phyloP scores from a whole-genome alignment of 2,797 vertebrate species.

The Ammospiza maritima region DNA sequence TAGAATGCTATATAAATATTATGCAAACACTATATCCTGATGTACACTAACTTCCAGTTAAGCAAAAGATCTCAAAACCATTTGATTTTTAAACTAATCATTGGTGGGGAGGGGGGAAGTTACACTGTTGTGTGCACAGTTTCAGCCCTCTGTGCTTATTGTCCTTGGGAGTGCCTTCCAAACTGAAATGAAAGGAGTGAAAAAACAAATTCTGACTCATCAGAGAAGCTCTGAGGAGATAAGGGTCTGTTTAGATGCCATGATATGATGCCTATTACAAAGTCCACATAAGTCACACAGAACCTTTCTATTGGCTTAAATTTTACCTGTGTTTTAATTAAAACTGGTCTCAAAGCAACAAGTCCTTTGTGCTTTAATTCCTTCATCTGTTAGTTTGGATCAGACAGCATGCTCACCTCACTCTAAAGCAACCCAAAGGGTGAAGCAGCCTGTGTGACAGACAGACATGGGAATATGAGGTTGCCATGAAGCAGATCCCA shows the following conservation, averaged over 20 bases:
- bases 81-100: neutral
- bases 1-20: neutral
- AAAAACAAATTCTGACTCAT: neutral
- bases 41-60: neutral
- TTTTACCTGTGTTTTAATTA: neutral
- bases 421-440: neutral
- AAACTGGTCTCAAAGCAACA: neutral
- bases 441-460: neutral
- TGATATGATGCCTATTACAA: rapidly evolving
- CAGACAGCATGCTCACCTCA: neutral
- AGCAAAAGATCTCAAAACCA: neutral
- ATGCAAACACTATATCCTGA: neutral
- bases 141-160: neutral
- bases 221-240: neutral
- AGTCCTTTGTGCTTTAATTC: neutral
- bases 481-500: rapidly evolving
- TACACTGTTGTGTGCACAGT: rapidly evolving
- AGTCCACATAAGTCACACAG: neutral
- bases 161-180: neutral
- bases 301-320: neutral
- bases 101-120: neutral
- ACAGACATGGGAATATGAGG: neutral
- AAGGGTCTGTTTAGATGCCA: neutral
- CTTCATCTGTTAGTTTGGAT: neutral
- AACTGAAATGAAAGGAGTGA: neutral